Evolutionary conservation across 1,140 invertebrate genomes (phyloP), one percentile per base, ranked within the genome.

Genomic region (Ceratina calcarata): DNA sequence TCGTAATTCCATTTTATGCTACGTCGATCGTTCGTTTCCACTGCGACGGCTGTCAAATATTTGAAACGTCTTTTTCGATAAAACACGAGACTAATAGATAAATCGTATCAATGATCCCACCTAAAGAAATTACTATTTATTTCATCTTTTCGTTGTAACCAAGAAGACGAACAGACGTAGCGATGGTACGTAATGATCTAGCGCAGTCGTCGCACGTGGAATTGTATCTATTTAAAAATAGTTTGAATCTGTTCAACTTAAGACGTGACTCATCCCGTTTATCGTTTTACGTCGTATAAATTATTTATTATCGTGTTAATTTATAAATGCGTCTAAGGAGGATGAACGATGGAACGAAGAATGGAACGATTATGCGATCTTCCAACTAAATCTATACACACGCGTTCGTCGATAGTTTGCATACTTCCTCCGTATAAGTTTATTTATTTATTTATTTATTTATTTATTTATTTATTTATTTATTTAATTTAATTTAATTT

Each of bases 401-500:
- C 16, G 57, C 15, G 10, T 12, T 62, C 13, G 8, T 24, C 2
- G 22, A 20, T 22, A 0, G 15, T 58, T 18, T 27, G 13, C 6
- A 22, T 53, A 69, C 6, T 16, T 18, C 16, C 18, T 55, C 37
- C 16, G 15, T n/a, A 55, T n/a, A 55, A 32, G 6, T 57, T 16
- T 69, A 18, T 2, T 65, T 24, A 20, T 57, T 27, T 64, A 22
- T 64, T 70, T 20, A 20, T 57, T 10, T 62, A 13, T 77, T 24
- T 76, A 55, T 16, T 70, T 77, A 80, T 80, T 80, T 80, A 80
- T 80, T 80, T 80, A 78, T 57, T 27, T 64, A 22, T 64, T 70
- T 20, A 20, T 57, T 10, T 62, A 13, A 69, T 24, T 76, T 75
- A 66, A 55, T 16, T 70, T 77, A 80, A 77, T 76, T 65, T 62